Conservation (phyloP, 1,140 invertebrate genomes). For the Trichonephila inaurata region DNA sequence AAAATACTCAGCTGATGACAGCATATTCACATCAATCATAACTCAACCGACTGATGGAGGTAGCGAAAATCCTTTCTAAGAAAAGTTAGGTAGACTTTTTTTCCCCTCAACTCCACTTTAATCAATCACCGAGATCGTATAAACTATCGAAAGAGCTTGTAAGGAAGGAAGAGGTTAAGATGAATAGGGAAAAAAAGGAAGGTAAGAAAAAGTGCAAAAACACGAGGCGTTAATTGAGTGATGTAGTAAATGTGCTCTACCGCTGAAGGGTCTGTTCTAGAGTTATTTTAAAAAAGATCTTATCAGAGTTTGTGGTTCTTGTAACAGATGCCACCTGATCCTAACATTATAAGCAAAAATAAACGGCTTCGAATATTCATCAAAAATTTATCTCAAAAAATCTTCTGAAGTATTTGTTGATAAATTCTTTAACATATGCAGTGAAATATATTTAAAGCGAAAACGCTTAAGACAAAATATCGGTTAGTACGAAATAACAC, state of each 20-base stretch:
- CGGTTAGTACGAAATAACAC: no score
- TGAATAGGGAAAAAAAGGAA: background rate
- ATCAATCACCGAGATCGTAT: conserved; percentile 39
- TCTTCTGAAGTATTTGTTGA: no score
- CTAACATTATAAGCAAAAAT: background rate
- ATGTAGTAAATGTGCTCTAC: background rate
- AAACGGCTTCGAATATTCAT: no score
- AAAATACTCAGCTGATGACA: conserved; percentile 8
- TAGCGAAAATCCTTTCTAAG: conserved; percentile 14
- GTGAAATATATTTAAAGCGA: no score
- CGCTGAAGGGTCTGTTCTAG: background rate
- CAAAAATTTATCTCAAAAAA: no score
- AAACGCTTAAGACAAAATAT: no score
- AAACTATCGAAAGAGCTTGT: conserved; percentile 24
- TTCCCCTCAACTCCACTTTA: background rate
- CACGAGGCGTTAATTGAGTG: conserved; percentile 40
- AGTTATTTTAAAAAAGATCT: background rate
- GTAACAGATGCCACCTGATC: background rate
- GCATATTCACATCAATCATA: conserved; percentile 33
- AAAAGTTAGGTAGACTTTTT: conserved; percentile 12
- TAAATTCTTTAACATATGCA: no score
- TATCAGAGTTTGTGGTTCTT: background rate
- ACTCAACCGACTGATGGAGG: conserved; percentile 1
- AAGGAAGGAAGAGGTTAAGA: background rate
- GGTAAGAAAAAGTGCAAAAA: background rate